Evolutionary conservation across 2,797 vertebrate species (phyloP).

Genomic region (Euphonia xanthogaster): DNA sequence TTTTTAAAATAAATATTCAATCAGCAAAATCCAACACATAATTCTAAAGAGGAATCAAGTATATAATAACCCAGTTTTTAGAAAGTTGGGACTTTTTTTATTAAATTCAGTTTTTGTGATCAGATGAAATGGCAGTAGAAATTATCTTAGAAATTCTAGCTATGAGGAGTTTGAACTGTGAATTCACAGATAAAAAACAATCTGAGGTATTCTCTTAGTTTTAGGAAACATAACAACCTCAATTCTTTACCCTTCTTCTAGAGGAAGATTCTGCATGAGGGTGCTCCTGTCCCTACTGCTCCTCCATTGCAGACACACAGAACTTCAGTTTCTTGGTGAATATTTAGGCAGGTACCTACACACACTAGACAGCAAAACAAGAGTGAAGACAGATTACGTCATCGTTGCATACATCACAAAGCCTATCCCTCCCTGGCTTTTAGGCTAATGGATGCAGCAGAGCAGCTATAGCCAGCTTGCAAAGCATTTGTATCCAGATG

Average conservation of each 20-base stretch:
- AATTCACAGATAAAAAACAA: not conserved
- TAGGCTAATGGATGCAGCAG: not conserved
- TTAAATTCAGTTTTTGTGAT: not conserved
- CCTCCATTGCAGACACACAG: not conserved
- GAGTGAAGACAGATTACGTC: not conserved
- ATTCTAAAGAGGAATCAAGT: not conserved
- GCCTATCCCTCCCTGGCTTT: not conserved
- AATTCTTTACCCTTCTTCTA: not conserved
- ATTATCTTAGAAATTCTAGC: not conserved
- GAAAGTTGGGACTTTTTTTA: not conserved
- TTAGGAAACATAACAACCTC: not conserved
- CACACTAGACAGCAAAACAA: not conserved
- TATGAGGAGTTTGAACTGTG: not conserved
- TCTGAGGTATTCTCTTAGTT: not conserved
- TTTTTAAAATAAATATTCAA: not conserved
- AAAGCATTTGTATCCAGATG: not conserved
- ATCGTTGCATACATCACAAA: not conserved
- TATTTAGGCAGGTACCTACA: not conserved
- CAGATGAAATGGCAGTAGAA: fast-evolving
- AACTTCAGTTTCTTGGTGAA: not conserved
- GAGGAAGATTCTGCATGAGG: not conserved
- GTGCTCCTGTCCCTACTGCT: not conserved
- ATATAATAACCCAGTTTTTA: not conserved
- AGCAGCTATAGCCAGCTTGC: not conserved
- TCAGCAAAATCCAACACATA: not conserved